Evolutionary conservation across 2,113 vertebrate genomes (phyloP).

Genomic region (Cnemophilus loriae): DNA sequence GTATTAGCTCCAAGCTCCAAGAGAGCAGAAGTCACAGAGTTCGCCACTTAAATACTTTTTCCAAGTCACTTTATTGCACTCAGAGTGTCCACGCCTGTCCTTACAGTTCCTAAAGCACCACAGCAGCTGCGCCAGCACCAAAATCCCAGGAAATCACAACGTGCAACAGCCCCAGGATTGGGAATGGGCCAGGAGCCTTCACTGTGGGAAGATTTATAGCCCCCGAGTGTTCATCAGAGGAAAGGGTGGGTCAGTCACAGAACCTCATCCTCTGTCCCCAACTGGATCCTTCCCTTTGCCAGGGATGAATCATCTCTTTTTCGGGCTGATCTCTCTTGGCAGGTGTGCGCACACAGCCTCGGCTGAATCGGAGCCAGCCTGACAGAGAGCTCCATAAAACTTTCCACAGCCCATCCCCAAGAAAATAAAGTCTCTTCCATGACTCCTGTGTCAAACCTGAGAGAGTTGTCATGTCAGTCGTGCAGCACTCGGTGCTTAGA

Average conservation of each 20-base stretch:
- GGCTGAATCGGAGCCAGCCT: not conserved
- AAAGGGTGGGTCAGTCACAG: not conserved
- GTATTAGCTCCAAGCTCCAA: not conserved
- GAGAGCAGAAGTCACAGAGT: not conserved
- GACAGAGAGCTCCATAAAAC: not conserved
- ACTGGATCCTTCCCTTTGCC: not conserved
- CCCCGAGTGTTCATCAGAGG: not conserved
- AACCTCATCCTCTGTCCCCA: not conserved
- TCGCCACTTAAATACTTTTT: not conserved
- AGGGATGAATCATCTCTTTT: not conserved
- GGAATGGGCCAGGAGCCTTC: not conserved
- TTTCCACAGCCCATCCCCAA: not conserved
- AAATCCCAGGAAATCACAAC: not conserved
- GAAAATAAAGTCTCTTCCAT: not conserved
- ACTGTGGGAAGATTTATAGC: not conserved
- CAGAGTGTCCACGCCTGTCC: not conserved
- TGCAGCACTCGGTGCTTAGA: fast-evolving
- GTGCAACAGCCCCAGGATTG: not conserved
- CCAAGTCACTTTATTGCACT: not conserved
- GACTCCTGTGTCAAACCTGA: not conserved
- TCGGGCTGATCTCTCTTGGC: not conserved
- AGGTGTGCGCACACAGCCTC: not conserved
- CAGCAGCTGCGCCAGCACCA: not conserved
- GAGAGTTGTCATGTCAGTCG: fast-evolving
- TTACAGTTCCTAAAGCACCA: not conserved